These are phyloP conservation scores for Xiphias gladius DNA, from an alignment of 2,113 vertebrate species.

Conservation along the genomic window DNA sequence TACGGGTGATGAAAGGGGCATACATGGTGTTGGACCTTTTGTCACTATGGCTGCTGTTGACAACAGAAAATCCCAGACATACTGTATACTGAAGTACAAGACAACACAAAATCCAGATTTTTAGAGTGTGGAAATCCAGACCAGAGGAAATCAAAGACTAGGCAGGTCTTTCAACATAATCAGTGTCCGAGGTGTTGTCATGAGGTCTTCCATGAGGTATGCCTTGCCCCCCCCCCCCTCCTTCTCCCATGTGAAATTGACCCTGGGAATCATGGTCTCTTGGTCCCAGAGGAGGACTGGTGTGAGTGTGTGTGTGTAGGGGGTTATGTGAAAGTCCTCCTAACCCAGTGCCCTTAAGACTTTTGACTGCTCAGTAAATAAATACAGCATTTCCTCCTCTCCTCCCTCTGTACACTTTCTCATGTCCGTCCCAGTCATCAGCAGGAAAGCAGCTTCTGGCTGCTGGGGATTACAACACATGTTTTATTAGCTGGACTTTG, in stretches of 20 bases:
- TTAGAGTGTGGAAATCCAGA: not conserved
- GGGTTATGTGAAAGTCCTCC: constrained; percentile 84
- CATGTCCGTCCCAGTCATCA: constrained; percentile 2
- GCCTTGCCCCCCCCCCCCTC: no score
- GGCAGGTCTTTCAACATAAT: not conserved
- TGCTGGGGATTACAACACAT: not conserved
- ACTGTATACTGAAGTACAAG: no score
- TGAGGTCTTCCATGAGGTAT: not conserved
- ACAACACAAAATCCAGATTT: no score
- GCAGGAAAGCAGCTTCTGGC: not conserved
- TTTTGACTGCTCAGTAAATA: constrained; percentile 77
- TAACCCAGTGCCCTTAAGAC: constrained; percentile 72
- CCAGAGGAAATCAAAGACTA: not conserved
- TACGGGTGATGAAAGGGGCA: no score
- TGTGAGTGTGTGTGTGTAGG: not conserved
- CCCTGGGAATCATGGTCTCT: constrained; percentile 71
- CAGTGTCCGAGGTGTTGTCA: not conserved
- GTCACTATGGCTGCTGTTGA: not conserved
- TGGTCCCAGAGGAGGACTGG: constrained; percentile 45
- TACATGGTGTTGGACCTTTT: not conserved
- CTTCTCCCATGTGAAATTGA: constrained; percentile 75
- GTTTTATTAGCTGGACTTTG: not conserved
- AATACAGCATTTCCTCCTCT: constrained; percentile 78
- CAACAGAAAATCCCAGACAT: no score
- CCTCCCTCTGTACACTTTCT: constrained; percentile 42